Evolutionary conservation across 2,888 invertebrate genomes (phyloP), one percentile per base, ranked within the genome.

Genomic region (Melinopterus prodromus): DNA sequence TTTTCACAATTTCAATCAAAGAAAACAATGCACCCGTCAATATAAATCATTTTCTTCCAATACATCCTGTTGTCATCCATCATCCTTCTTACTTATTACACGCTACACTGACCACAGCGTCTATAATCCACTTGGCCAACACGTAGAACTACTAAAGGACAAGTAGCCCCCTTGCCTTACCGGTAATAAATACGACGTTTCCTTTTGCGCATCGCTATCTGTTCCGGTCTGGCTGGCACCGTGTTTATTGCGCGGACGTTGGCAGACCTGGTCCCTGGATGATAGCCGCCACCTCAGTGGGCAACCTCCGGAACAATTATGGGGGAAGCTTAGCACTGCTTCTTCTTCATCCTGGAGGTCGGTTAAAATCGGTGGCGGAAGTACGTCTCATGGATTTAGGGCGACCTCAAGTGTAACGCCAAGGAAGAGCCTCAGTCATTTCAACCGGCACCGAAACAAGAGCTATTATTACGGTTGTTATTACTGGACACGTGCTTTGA

Each of bases 161-260:
- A 53, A 1, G 53, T 7, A 7, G 53, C 7, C 53, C 53, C 53
- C 26, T 26, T 26, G 26, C 26, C 26, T 26, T 26, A 53, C 53
- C 53, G 53, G 53, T 53, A 53, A 53, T 53, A 53, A 53, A 53
- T 53, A 53, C 53, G 53, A 7, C 53, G 53, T 53, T 53, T 53
- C 53, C 53, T 53, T 53, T 53, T 53, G 53, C 53, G 53, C 53
- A 53, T 53, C 53, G 53, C 53, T 53, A 53, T 53, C 53, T 53
- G 53, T 53, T 53, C 53, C 12, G 53, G 53, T 53, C 53, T 53
- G 53, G 53, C 12, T 7, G 53, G 3, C 53, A 53, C 53, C 53
- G 53, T 53, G 53, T 53, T 53, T 53, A 53, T 53, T 53, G 53
- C 53, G 2, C 53, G 53, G 53, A 53, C 53, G 53, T 53, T 53